These are phyloP conservation scores for Melanotaenia boesemani DNA, from an alignment of 2,797 vertebrate genomes.

Conservation along the genomic window DNA sequence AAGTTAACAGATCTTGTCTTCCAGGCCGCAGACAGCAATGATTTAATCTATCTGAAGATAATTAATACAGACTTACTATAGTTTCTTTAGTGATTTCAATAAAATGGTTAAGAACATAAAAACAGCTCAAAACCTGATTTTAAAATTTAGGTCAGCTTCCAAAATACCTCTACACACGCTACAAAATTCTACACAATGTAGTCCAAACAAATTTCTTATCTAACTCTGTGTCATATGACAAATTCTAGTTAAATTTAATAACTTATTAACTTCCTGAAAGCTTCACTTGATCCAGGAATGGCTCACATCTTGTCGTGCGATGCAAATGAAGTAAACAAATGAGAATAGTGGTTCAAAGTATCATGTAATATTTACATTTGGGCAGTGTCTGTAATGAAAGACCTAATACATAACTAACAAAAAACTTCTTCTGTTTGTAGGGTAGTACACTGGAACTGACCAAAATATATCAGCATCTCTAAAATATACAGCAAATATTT, in stretches of 20 bases:
- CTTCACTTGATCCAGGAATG: fast-evolving
- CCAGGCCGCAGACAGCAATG: neutral
- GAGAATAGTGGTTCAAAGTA: fast-evolving
- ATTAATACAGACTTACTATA: too few species aligned
- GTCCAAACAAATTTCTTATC: too few species aligned
- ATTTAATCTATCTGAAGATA: neutral
- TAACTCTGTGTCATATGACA: neutral
- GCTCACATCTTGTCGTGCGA: neutral
- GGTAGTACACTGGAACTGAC: neutral
- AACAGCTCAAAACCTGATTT: too few species aligned
- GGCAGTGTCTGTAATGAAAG: neutral
- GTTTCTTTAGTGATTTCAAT: too few species aligned
- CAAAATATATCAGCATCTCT: neutral
- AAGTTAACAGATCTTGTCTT: too few species aligned
- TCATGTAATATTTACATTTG: neutral
- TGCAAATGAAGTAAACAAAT: conserved; percentile 31
- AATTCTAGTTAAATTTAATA: neutral
- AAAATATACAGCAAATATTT: neutral
- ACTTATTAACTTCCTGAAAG: neutral
- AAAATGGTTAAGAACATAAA: too few species aligned
- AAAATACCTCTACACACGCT: too few species aligned
- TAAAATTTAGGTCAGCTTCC: too few species aligned
- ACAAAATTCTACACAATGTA: too few species aligned
- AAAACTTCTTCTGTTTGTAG: neutral
- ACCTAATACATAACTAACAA: neutral